Evolutionary conservation across 2,888 invertebrate genomes (phyloP).

Genomic region (Lissonota sp.): DNA sequence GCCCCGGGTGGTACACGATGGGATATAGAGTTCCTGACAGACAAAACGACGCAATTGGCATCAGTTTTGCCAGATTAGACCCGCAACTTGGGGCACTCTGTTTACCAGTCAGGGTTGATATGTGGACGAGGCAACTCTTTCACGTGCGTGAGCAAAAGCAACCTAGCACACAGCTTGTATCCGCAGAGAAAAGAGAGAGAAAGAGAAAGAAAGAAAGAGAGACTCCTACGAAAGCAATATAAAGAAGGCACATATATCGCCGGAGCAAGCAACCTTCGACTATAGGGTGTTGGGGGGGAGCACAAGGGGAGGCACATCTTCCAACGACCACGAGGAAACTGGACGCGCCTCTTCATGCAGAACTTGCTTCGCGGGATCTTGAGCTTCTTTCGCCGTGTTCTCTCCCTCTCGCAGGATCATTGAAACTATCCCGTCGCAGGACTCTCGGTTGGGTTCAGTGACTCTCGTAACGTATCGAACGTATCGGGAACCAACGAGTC

Average conservation of each 20-base stretch:
- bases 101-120: not conserved
- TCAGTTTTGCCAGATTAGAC: too few relatives aligned
- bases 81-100: too few relatives aligned
- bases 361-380: constrained; percentile 29
- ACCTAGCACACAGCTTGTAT: constrained; percentile 41
- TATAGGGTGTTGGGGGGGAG: constrained; percentile 18
- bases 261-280: constrained; percentile 62
- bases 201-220: not conserved
- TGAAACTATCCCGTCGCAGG: constrained; percentile 44
- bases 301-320: not conserved
- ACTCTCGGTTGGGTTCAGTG: constrained; percentile 48
- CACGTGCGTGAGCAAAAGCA: constrained; percentile 69
- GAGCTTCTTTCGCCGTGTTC: constrained; percentile 23
- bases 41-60: too few relatives aligned
- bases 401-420: constrained; percentile 48
- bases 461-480: constrained; percentile 2
- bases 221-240: not conserved
- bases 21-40: not conserved
- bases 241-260: constrained; percentile 42
- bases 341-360: constrained; percentile 60
- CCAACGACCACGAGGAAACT: constrained; percentile 58
- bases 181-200: constrained; percentile 42
- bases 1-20: constrained; percentile 70
- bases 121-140: not conserved
- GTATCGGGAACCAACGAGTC: too few relatives aligned